Percentiles rank a stretch among this genome's conserved stretches.
These are phyloP conservation scores for Sebastes iracundus DNA, from an alignment of 2,797 vertebrate species.

Conservation along the genomic window DNA sequence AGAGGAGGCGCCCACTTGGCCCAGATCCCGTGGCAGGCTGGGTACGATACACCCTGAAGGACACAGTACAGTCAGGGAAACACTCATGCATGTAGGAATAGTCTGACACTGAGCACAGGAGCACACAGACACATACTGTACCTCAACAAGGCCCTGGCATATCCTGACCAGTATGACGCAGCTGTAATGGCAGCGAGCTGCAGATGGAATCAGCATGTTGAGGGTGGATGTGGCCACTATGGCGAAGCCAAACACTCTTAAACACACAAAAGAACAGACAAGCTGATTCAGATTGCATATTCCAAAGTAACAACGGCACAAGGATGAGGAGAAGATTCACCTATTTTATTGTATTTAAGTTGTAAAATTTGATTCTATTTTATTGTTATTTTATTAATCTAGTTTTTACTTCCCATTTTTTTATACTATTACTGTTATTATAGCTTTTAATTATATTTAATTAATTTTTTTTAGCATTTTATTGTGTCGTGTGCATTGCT, in stretches of 20 bases:
- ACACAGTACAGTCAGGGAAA: slow-evolving; percentile 28
- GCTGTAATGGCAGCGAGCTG: slow-evolving; percentile 91
- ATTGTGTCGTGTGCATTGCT: too few species aligned
- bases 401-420: too few species aligned
- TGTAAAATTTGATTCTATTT: too few species aligned
- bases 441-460: too few species aligned
- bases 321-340: too few species aligned
- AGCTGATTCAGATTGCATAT: neutral
- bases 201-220: slow-evolving; percentile 93
- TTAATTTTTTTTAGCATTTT: too few species aligned
- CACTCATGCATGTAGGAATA: neutral
- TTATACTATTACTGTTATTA: too few species aligned
- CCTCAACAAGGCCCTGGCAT: slow-evolving; percentile 94
- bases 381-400: too few species aligned
- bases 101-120: neutral
- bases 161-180: slow-evolving; percentile 94
- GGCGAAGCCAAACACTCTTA: slow-evolving; percentile 93
- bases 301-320: neutral
- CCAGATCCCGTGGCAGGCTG: slow-evolving; percentile 97
- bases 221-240: slow-evolving; percentile 93
- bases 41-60: slow-evolving; percentile 94
- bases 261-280: slow-evolving; percentile 36
- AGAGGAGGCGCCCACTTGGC: slow-evolving; percentile 97
- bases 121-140: slow-evolving; percentile 55
- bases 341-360: too few species aligned